A percentile compares a stretch with the other conserved stretches of the same genome.
Conservation (phyloP, 2,888 invertebrate species). For the Rhogogaster chlorosoma region DNA sequence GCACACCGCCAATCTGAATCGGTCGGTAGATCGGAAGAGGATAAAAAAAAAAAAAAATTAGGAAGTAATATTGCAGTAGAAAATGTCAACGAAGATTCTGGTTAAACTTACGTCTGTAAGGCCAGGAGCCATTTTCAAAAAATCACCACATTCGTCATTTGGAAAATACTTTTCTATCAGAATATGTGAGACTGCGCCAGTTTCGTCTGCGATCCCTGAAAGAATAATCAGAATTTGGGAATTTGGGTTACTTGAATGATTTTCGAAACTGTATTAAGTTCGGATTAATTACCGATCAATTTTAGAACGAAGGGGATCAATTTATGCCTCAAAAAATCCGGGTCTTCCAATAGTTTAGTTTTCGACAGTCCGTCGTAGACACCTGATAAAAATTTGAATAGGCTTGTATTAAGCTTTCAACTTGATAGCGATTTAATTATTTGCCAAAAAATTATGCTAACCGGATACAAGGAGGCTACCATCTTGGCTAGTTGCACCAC, state of each 20-base stretch:
- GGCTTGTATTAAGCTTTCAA: neutral
- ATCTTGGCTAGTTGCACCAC: constrained; percentile 79
- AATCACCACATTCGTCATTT: constrained; percentile 73
- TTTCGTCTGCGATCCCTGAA: constrained; percentile 76
- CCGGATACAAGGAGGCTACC: constrained; percentile 77
- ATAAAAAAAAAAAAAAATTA: neutral
- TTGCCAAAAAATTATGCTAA: constrained; percentile 60
- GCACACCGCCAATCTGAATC: constrained; percentile 78
- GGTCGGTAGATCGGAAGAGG: neutral
- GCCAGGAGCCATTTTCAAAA: constrained; percentile 76
- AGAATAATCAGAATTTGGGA: constrained; percentile 5
- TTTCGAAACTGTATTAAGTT: neutral
- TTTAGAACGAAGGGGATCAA: constrained; percentile 64
- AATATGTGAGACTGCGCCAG: constrained; percentile 76
- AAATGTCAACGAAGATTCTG: neutral
- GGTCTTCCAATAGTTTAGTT: constrained; percentile 59
- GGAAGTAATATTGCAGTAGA: neutral
- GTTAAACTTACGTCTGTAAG: constrained; percentile 78
- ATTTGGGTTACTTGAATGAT: neutral
- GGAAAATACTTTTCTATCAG: constrained; percentile 76
- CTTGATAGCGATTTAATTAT: neutral
- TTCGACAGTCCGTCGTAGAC: constrained; percentile 65
- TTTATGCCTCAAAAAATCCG: constrained; percentile 63
- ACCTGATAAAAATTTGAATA: constrained; percentile 60
- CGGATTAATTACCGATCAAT: constrained; percentile 63